Evolutionary conservation across 2,888 invertebrate species (phyloP), one percentile per base, ranked within the genome.

Genomic region (Lumbricus terrestris): DNA sequence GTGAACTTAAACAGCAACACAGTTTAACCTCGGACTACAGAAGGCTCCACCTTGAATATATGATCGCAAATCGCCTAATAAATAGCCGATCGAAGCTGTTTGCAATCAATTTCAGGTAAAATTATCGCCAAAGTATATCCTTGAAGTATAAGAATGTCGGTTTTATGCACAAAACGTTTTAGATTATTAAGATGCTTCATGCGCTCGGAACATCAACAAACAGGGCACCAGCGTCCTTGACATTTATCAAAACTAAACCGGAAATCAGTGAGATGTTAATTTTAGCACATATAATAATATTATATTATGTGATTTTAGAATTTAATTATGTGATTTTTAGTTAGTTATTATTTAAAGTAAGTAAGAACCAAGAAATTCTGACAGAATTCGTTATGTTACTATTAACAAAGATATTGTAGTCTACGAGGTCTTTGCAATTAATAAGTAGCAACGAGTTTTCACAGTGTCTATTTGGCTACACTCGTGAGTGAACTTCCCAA

Each of bases 171-270:
- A n/a, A 11, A 69, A 54, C 20, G 1, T 1, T n/a, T n/a, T 69
- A n/a, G n/a, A 69, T 69, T 69, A 6, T n/a, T 69, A 29, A 29
- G 69, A 69, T 69, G 69, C 69, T 69, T 69, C 69, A 69, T 8
- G 69, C 8, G 29, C 69, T 69, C 69, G 69, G 69, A 69, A 69
- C 69, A 69, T 69, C 69, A 69, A 69, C 69, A 69, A 69, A 69
- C 69, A 69, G 69, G 69, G 69, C 69, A 69, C 69, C 69, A 69
- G 69, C 69, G 69, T 69, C 69, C n/a, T n/a, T 69, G 69, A 69
- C 69, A n/a, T 47, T 69, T n/a, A 29, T n/a, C 29, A 11, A 69
- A 69, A 69, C 69, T 69, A 69, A 69, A 69, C 69, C 69, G 69
- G n/a, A 69, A 69, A 69, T n/a, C n/a, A n/a, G n/a, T n/a, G n/a